Evolutionary conservation across 2,888 invertebrate genomes (phyloP), one percentile per base, ranked within the genome.

Genomic region (Sarcophaga rosellei): DNA sequence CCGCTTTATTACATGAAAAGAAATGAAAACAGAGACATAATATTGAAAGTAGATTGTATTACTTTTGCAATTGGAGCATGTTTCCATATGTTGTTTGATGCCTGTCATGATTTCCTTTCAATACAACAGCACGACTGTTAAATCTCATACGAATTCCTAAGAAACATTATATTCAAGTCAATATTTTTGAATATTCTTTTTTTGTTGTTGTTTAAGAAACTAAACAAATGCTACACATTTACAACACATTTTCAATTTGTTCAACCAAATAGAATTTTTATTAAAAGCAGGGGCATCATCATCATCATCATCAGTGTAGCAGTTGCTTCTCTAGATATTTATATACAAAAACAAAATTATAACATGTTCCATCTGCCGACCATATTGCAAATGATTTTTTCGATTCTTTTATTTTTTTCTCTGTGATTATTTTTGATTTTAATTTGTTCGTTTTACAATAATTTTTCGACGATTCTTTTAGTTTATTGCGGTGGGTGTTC

Each of bases 301-400:
- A 47, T 23, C n/a, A 47, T 15, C 47, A 11, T 47, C 47, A 10
- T 35, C 35, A 35, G 1, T 35, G 8, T 35, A 10, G 35, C 35
- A 35, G 35, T 8, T 8, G 35, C 35, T 23, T 59, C 44, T 53
- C 53, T 73, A 11, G 15, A 23, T 53, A 57, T 73, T 45, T 74
- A 63, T 70, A 35, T 68, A 73, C 45, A 66, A 53, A 35, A 23
- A 53, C 59, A 70, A 35, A 35, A 35, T 35, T 53, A 76, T 76
- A 84, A 84, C 81, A 81, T 81, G 66, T 84, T 76, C 76, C 84
- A 84, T 84, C 80, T 84, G 84, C 57, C 63, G 47, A 80, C 66
- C 84, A 84, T 57, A 84, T 81, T 84, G 84, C 80, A 81, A 81
- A 77, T 66, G 84, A 65, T 62, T 63, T 62, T 47, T 65, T n/a